Conservation (phyloP, 2,888 invertebrate genomes). For the Eremobia ochroleuca region DNA sequence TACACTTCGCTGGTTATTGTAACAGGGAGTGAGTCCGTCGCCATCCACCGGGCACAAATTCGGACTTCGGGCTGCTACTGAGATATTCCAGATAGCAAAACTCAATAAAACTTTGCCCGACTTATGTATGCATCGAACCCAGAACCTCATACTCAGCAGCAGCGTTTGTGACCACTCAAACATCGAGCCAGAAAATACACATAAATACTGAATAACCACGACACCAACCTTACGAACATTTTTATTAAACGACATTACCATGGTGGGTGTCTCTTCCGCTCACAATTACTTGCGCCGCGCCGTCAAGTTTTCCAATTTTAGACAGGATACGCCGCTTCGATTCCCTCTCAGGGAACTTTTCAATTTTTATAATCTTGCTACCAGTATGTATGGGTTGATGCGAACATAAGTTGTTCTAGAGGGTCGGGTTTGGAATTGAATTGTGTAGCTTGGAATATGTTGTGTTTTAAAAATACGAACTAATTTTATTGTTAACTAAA, state of each 20-base stretch:
- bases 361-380: slow-evolving; percentile 29
- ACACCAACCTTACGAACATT: background rate
- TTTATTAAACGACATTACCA: background rate
- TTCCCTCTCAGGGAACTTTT: slow-evolving; percentile 41
- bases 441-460: background rate
- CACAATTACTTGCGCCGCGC: background rate
- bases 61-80: too few relatives aligned
- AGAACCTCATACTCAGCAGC: background rate
- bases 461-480: background rate
- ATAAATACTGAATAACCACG: background rate
- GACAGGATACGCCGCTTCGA: slow-evolving; percentile 12
- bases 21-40: too few relatives aligned
- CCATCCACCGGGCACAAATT: background rate
- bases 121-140: background rate
- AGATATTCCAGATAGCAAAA: background rate
- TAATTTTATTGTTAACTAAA: too few relatives aligned
- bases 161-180: too few relatives aligned
- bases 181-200: background rate
- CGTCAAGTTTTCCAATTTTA: slow-evolving; percentile 40
- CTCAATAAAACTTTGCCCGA: background rate
- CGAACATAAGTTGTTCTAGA: background rate
- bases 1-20: too few relatives aligned
- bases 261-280: background rate
- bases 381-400: background rate
- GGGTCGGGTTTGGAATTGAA: background rate